Percentiles rank a stretch among this genome's conserved stretches.
Conservation (phyloP, 2,113 vertebrate species). For the Thermophis baileyi region DNA sequence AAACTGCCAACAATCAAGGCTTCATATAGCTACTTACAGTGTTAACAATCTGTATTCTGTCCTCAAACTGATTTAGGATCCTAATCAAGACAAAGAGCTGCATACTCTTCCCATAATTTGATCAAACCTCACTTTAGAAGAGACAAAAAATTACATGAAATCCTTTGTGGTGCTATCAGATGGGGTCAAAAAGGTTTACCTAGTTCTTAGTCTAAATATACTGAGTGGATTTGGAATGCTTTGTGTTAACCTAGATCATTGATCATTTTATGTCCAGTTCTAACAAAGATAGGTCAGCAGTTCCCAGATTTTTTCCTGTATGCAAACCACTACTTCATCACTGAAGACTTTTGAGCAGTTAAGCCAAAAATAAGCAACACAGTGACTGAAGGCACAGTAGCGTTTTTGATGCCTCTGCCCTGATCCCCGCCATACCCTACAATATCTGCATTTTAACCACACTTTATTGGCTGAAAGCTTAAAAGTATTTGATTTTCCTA, state of each 20-base stretch:
- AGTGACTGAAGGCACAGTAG: neutral
- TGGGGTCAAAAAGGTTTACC: neutral
- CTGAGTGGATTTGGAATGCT: neutral
- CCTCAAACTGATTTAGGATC: slow-evolving; percentile 1
- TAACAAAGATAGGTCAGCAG: neutral
- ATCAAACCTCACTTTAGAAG: neutral
- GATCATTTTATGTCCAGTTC: neutral
- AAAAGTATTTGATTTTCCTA: neutral
- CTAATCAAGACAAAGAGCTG: neutral
- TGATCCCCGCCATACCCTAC: neutral
- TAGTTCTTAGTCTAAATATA: neutral
- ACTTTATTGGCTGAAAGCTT: neutral
- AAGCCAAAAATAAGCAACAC: neutral
- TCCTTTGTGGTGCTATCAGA: neutral
- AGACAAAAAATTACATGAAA: neutral
- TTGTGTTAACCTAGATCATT: neutral
- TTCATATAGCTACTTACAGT: neutral
- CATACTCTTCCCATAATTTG: neutral
- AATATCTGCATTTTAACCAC: neutral
- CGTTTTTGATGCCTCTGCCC: neutral
- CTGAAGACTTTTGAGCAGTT: neutral
- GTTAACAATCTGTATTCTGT: neutral
- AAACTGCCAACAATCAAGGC: neutral
- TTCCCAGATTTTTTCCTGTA: neutral
- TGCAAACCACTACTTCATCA: neutral